Conservation (phyloP, 2,113 vertebrate genomes). For the Eonycteris spelaea region DNA sequence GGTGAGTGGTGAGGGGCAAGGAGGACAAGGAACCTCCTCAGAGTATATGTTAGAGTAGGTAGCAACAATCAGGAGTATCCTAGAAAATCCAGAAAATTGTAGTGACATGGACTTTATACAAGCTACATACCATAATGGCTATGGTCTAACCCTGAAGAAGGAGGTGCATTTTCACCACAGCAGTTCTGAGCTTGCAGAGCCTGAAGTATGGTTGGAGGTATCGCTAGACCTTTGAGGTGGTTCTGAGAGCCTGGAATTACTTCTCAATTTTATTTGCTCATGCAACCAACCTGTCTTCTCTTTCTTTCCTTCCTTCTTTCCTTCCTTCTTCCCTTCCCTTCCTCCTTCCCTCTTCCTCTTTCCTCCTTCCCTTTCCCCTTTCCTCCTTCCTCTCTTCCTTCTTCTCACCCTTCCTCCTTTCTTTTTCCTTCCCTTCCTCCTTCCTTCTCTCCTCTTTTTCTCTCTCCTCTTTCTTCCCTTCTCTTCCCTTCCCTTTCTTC, state of each 20-base stretch:
- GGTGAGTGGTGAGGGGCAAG: neutral
- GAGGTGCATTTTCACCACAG: neutral
- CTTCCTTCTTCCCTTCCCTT: too few relatives aligned
- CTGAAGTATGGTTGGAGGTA: neutral
- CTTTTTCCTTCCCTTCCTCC: too few relatives aligned
- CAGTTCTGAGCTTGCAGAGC: neutral
- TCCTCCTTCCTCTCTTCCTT: too few relatives aligned
- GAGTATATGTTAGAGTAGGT: neutral
- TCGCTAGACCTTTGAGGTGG: neutral
- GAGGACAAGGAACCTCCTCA: neutral
- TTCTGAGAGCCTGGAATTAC: neutral
- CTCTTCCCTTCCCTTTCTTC: too few relatives aligned
- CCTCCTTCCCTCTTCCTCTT: too few relatives aligned
- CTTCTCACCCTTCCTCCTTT: too few relatives aligned
- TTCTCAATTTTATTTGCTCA: constrained; percentile 39
- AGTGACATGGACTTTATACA: neutral
- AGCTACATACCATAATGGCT: neutral
- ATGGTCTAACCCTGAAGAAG: neutral
- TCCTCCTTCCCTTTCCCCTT: too few relatives aligned
- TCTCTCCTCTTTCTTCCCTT: too few relatives aligned
- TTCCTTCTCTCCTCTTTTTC: too few relatives aligned
- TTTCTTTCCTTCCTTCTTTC: neutral
- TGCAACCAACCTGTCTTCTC: neutral
- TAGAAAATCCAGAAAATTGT: constrained; percentile 23
- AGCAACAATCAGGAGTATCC: neutral